Percentiles rank a stretch among this genome's conserved stretches.
Evolutionary conservation across 2,797 vertebrate genomes (phyloP).

Genomic region (Anas bahamensis): DNA sequence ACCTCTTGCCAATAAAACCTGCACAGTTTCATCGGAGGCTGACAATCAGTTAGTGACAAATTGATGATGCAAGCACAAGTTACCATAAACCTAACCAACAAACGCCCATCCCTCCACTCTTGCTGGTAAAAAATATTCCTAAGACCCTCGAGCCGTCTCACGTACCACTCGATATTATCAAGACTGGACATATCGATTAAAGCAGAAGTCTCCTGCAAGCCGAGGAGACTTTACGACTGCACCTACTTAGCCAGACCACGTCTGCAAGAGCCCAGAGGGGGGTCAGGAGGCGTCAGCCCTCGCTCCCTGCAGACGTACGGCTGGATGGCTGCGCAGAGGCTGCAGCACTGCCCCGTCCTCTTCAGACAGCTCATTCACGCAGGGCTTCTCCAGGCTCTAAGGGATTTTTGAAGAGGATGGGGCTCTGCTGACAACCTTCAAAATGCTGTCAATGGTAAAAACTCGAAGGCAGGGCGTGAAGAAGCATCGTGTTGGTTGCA

Average conservation of each 20-base stretch:
- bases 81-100: background rate
- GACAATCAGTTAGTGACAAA: background rate
- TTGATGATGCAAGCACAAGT: background rate
- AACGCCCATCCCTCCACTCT: background rate
- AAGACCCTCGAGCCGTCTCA: background rate
- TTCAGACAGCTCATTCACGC: background rate
- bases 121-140: background rate
- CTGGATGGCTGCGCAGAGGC: too few species aligned
- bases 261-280: background rate
- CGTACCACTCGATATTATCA: background rate
- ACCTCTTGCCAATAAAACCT: background rate
- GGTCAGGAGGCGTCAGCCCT: too few species aligned
- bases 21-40: background rate
- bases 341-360: background rate
- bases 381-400: background rate
- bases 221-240: accelerated
- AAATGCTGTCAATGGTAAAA: background rate
- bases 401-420: background rate
- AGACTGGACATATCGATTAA: background rate
- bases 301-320: too few species aligned
- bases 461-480: background rate
- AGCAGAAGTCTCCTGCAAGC: background rate
- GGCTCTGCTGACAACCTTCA: background rate
- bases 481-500: accelerated
- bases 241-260: accelerated